Percentiles rank a stretch among this genome's conserved stretches.
phyloP scores from a whole-genome alignment of 2,888 invertebrate genomes.

The Drosophila algonquin region DNA sequence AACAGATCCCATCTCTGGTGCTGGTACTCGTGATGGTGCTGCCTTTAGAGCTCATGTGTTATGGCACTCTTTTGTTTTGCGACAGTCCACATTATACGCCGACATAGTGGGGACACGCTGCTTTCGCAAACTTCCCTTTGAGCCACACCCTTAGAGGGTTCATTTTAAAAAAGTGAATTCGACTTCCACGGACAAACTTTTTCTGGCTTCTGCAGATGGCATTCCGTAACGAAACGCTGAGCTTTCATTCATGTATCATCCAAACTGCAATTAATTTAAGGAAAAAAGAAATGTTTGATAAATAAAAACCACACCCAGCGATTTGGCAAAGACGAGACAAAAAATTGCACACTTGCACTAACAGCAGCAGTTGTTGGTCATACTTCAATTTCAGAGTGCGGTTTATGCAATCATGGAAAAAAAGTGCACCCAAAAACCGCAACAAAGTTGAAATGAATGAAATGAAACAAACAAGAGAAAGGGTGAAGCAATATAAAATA shows the following conservation, averaged over 20 bases:
- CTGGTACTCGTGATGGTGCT: background rate
- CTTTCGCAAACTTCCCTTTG: slow-evolving; percentile 11
- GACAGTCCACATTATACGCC: slow-evolving; percentile 30
- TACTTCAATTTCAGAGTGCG: slow-evolving; percentile 50
- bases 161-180: slow-evolving; percentile 34
- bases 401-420: slow-evolving; percentile 17
- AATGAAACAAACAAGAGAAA: slow-evolving; percentile 21
- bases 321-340: slow-evolving; percentile 26
- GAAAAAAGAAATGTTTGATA: background rate
- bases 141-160: background rate
- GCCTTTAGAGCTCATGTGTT: slow-evolving; percentile 23
- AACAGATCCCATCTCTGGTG: background rate
- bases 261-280: background rate
- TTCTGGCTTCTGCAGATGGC: background rate
- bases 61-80: slow-evolving; percentile 34
- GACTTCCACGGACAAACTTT: background rate
- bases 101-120: slow-evolving; percentile 30
- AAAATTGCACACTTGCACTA: slow-evolving; percentile 37
- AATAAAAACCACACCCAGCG: background rate
- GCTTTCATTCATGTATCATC: no score
- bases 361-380: slow-evolving; percentile 32
- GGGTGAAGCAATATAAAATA: background rate
- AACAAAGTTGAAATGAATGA: slow-evolving; percentile 43
- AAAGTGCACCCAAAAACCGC: slow-evolving; percentile 40
- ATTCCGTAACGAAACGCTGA: no score